A percentile compares a stretch with the other conserved stretches of the same genome.
Conservation (phyloP, 2,888 invertebrate genomes). For the Operophtera brumata region DNA sequence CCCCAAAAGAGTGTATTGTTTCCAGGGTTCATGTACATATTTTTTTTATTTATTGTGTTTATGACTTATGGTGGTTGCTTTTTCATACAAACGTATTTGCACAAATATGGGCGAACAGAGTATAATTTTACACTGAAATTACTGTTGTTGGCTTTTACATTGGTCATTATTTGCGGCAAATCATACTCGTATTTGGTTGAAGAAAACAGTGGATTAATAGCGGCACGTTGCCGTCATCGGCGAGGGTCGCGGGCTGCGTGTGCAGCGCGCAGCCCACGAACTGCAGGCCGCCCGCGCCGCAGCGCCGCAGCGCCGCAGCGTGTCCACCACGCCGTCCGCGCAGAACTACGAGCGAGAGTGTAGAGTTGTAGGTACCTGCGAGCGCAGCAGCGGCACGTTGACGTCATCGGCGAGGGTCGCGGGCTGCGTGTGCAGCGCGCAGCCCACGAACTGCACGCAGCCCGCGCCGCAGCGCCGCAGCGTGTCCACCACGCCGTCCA, state of each 20-base stretch:
- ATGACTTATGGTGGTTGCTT: too few species aligned
- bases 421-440: constrained; percentile 85
- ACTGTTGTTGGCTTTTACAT: too few species aligned
- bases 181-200: too few species aligned
- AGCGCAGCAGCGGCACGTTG: constrained; percentile 92
- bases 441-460: constrained; percentile 92
- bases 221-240: constrained; percentile 88
- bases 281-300: constrained; percentile 84
- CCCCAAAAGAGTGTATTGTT: too few species aligned
- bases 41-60: too few species aligned
- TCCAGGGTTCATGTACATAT: too few species aligned
- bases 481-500: constrained; percentile 95
- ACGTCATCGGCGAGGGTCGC: constrained; percentile 75
- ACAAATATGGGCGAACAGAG: too few species aligned
- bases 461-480: constrained; percentile 87
- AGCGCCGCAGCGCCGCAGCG: constrained; percentile 91
- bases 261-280: constrained; percentile 93
- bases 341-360: too few species aligned
- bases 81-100: too few species aligned
- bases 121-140: too few species aligned
- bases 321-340: constrained; percentile 94
- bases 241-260: constrained; percentile 78
- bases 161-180: too few species aligned
- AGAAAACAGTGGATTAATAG: too few species aligned
- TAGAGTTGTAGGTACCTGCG: constrained; percentile 87